Percentiles rank a stretch among this genome's conserved stretches.
Evolutionary conservation across 2,113 vertebrate genomes (phyloP).

Genomic region (Connochaetes taurinus): DNA sequence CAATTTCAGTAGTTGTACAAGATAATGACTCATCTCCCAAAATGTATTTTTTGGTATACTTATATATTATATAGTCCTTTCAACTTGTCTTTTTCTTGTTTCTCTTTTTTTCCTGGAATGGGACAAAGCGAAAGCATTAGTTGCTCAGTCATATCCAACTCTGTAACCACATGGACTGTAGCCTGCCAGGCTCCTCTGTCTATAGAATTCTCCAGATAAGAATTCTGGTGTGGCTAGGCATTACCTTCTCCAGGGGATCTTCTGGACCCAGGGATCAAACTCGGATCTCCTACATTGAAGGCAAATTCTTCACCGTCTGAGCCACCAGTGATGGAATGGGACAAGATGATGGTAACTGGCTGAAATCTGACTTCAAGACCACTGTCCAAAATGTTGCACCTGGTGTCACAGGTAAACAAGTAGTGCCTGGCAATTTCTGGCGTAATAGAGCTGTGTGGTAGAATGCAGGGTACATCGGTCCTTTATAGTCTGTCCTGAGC

Average conservation of each 20-base stretch:
- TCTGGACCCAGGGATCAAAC: neutral
- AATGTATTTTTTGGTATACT: neutral
- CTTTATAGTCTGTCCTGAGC: neutral
- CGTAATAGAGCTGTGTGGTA: neutral
- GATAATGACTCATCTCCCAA: neutral
- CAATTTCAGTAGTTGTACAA: neutral
- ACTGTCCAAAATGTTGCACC: neutral
- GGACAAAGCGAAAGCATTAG: neutral
- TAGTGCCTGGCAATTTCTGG: neutral
- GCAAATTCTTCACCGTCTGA: neutral
- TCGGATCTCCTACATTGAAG: fast-evolving
- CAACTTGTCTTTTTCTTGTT: neutral
- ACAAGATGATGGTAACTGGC: neutral
- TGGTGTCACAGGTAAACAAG: neutral
- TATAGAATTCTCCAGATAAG: neutral
- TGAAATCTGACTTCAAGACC: neutral
- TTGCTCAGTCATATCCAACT: neutral
- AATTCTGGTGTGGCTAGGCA: neutral
- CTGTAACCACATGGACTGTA: neutral
- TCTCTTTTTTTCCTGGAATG: neutral
- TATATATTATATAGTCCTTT: neutral
- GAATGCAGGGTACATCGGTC: neutral
- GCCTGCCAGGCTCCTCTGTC: neutral
- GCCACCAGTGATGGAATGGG: neutral
- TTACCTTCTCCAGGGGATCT: neutral